These are phyloP conservation scores for Sipha maydis DNA, from an alignment of 2,888 invertebrate genomes.

Conservation along the genomic window DNA sequence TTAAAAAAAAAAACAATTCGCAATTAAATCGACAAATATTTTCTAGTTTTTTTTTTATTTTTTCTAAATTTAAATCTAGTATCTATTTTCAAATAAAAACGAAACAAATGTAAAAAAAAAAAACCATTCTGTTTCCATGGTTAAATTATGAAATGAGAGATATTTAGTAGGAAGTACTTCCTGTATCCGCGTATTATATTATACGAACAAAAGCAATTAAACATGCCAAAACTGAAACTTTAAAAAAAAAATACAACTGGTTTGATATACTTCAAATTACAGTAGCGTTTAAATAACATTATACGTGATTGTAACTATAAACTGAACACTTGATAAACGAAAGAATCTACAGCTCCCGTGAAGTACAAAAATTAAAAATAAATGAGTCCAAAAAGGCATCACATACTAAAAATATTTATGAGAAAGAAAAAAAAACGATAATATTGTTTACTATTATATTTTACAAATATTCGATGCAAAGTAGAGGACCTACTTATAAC, in stretches of 20 bases:
- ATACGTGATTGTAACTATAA: too few species aligned
- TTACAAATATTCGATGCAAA: too few species aligned
- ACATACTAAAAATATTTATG: too few species aligned
- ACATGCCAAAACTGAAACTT: not conserved
- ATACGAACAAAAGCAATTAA: not conserved
- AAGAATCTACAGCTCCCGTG: too few species aligned
- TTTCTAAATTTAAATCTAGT: not conserved
- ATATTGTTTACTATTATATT: too few species aligned
- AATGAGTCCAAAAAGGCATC: too few species aligned
- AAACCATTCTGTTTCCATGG: not conserved
- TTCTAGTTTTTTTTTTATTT: not conserved
- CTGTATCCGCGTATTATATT: not conserved
- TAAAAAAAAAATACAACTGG: not conserved
- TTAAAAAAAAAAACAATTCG: not conserved
- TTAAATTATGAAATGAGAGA: not conserved
- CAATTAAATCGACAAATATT: not conserved
- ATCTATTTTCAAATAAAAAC: not conserved
- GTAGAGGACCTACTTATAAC: too few species aligned
- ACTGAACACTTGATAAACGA: too few species aligned
- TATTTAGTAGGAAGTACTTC: constrained; percentile 28
- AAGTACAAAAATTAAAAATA: too few species aligned
- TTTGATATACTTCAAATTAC: too few species aligned
- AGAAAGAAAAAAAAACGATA: too few species aligned
- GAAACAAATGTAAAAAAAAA: not conserved
- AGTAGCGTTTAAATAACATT: too few species aligned